These are phyloP conservation scores for Eristalis pertinax DNA, from an alignment of 2,888 invertebrate species.

Conservation along the genomic window DNA sequence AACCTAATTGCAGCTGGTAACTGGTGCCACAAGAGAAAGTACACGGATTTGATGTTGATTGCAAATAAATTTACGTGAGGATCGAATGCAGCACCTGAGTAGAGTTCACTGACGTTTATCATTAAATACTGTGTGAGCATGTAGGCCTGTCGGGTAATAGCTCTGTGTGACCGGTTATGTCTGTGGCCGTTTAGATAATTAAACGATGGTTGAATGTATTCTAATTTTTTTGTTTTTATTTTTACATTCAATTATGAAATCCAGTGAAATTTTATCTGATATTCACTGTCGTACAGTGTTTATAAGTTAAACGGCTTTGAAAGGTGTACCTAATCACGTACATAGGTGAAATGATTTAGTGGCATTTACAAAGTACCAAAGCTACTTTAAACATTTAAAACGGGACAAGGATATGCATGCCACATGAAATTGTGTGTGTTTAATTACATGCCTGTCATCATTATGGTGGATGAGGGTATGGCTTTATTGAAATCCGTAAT, in stretches of 20 bases:
- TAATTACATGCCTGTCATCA: no score
- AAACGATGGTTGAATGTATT: not conserved
- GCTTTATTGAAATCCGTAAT: no score
- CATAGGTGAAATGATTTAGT: not conserved
- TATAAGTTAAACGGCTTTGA: not conserved
- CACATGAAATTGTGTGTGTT: not conserved
- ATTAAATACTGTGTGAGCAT: constrained; percentile 1
- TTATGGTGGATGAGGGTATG: no score
- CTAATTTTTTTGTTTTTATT: not conserved
- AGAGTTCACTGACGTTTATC: constrained; percentile 14
- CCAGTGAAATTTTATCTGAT: not conserved
- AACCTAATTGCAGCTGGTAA: constrained; percentile 17
- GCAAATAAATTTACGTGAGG: not conserved
- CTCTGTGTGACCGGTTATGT: constrained; percentile 7
- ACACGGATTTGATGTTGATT: not conserved
- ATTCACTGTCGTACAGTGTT: not conserved
- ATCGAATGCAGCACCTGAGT: constrained; percentile 13
- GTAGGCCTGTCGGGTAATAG: not conserved
- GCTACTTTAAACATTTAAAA: not conserved
- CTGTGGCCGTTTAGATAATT: not conserved
- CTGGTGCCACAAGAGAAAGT: constrained; percentile 28
- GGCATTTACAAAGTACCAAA: not conserved
- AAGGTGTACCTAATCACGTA: not conserved
- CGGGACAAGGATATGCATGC: not conserved
- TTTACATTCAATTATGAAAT: not conserved